A percentile compares a stretch with the other conserved stretches of the same genome.
Evolutionary conservation across 2,888 invertebrate species (phyloP).

Genomic region (Acleris laterana): DNA sequence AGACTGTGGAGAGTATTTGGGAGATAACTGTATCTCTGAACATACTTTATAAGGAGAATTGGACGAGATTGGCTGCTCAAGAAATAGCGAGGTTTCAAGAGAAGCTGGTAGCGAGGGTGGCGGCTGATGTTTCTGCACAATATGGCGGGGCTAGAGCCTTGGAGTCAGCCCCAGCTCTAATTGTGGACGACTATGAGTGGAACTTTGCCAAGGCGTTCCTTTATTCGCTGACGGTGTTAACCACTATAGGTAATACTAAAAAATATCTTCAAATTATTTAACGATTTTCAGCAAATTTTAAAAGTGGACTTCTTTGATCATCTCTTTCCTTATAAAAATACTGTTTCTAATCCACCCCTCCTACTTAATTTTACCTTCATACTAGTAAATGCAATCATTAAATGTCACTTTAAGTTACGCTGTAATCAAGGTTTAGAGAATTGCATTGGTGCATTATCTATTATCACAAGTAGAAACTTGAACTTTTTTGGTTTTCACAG

Average conservation of each 20-base stretch:
- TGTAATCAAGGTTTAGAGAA: too few relatives aligned
- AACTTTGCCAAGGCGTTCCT: slow-evolving; percentile 95
- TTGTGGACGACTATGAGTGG: slow-evolving; percentile 89
- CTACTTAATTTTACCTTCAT: too few relatives aligned
- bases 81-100: slow-evolving; percentile 90
- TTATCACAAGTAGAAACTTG: too few relatives aligned
- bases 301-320: too few relatives aligned
- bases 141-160: slow-evolving; percentile 74
- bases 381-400: too few relatives aligned
- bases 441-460: too few relatives aligned
- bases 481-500: slow-evolving; percentile 77
- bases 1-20: slow-evolving; percentile 96
- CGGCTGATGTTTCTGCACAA: slow-evolving; percentile 88
- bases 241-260: slow-evolving; percentile 89
- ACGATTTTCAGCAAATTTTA: too few relatives aligned
- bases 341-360: too few relatives aligned
- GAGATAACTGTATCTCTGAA: slow-evolving; percentile 94
- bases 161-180: slow-evolving; percentile 72
- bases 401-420: too few relatives aligned
- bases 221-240: slow-evolving; percentile 96
- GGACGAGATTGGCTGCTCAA: slow-evolving; percentile 92
- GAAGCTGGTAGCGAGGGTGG: slow-evolving; percentile 90
- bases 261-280: too few relatives aligned
- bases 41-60: slow-evolving; percentile 94
- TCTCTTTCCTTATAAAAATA: too few relatives aligned